Evolutionary conservation across 2,888 invertebrate genomes (phyloP).

Genomic region (Drosophila niveifrons): DNA sequence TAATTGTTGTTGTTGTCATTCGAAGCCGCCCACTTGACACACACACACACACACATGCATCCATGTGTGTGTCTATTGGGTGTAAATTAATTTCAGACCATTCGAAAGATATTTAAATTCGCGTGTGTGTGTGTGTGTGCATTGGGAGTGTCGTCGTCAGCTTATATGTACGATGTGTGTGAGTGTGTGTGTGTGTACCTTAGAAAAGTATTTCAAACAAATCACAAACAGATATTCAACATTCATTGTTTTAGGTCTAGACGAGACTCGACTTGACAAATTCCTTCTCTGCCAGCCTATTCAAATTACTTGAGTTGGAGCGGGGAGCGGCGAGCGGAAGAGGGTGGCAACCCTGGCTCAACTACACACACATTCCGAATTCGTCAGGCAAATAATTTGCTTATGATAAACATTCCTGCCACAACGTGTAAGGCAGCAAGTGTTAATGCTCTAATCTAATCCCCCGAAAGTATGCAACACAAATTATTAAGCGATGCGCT

Average conservation of each 20-base stretch:
- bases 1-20: conserved; percentile 70
- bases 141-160: conserved; percentile 8
- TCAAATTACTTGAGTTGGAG: conserved; percentile 25
- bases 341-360: conserved; percentile 2
- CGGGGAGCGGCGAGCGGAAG: too few relatives aligned
- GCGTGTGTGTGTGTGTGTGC: conserved; percentile 18
- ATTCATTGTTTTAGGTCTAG: conserved; percentile 80
- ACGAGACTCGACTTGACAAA: conserved; percentile 55
- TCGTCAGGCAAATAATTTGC: conserved; percentile 60
- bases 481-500: conserved; percentile 3
- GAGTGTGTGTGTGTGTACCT: conserved; percentile 34
- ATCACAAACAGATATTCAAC: conserved; percentile 79
- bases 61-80: conserved; percentile 59
- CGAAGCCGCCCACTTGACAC: conserved; percentile 45
- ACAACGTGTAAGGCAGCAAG: conserved; percentile 17
- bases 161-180: not conserved
- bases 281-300: conserved; percentile 5
- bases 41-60: conserved; percentile 1
- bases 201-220: conserved; percentile 78
- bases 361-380: conserved; percentile 55
- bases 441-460: conserved; percentile 11
- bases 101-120: conserved; percentile 72
- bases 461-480: conserved; percentile 33
- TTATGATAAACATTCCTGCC: conserved; percentile 54
- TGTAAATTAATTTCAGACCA: conserved; percentile 76